Percentiles rank a stretch among this genome's conserved stretches.
Evolutionary conservation across 2,888 invertebrate genomes (phyloP).

Genomic region (Acholoe squamosa): DNA sequence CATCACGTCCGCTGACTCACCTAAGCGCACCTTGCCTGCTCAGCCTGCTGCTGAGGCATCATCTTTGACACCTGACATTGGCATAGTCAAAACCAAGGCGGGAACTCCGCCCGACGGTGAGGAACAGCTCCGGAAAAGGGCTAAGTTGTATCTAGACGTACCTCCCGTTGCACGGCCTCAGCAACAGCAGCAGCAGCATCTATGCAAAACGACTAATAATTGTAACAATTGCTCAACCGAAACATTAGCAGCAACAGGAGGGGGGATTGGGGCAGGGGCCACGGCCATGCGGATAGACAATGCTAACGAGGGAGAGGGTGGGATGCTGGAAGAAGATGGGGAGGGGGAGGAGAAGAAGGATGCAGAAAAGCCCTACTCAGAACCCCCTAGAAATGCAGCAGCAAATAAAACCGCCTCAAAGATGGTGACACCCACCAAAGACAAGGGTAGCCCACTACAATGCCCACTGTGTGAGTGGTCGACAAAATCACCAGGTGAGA

Average conservation of each 20-base stretch:
- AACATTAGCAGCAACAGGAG: background rate
- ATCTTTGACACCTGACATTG: background rate
- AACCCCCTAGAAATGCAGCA: background rate
- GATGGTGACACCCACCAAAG: background rate
- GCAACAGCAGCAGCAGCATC: slow-evolving; percentile 4
- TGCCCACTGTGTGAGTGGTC: slow-evolving; percentile 93
- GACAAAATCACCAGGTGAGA: slow-evolving; percentile 89
- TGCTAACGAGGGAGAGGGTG: background rate
- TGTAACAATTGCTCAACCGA: slow-evolving; percentile 32
- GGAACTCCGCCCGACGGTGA: slow-evolving; percentile 44
- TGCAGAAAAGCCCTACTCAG: background rate
- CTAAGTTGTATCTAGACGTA: slow-evolving; percentile 65
- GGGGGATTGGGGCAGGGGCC: background rate
- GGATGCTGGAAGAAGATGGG: background rate
- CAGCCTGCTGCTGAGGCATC: background rate
- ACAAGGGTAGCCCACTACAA: slow-evolving; percentile 34
- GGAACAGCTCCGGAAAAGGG: slow-evolving; percentile 62
- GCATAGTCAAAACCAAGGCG: background rate
- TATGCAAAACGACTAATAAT: slow-evolving; percentile 36
- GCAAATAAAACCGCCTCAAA: background rate
- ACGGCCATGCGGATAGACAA: background rate
- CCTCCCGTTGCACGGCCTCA: slow-evolving; percentile 46
- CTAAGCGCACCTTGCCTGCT: slow-evolving; percentile 17
- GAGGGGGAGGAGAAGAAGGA: slow-evolving; percentile 40
- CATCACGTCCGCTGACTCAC: slow-evolving; percentile 57